These are phyloP conservation scores for Pseudomyrmex flavicornis DNA, from an alignment of 1,140 invertebrate species.

Conservation along the genomic window DNA sequence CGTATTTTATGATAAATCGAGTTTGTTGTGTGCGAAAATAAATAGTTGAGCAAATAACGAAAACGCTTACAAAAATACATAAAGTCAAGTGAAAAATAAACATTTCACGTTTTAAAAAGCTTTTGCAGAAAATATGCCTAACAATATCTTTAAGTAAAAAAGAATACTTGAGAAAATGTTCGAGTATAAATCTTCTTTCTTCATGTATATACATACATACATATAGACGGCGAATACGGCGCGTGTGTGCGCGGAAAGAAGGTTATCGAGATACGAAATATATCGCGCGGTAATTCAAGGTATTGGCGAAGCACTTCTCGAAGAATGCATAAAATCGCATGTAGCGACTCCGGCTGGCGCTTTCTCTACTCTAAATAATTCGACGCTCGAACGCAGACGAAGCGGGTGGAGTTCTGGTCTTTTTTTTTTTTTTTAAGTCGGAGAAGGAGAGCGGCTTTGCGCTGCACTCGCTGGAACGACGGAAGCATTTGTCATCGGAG, in stretches of 20 bases:
- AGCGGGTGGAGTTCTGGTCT: too few relatives aligned
- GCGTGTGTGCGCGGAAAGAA: background rate
- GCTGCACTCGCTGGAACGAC: conserved; percentile 28
- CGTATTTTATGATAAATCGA: background rate
- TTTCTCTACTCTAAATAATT: conserved; percentile 52
- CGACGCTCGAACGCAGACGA: too few relatives aligned
- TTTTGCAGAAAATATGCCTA: background rate
- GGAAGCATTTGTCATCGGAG: conserved; percentile 68
- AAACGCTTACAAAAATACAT: background rate
- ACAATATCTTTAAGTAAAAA: conserved; percentile 22
- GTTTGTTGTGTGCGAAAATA: background rate
- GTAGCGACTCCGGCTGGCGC: conserved; percentile 11
- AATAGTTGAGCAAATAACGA: background rate
- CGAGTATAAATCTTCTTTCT: conserved; percentile 3
- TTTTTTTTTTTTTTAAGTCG: conserved; percentile 12
- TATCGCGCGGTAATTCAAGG: conserved; percentile 24
- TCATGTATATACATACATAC: background rate
- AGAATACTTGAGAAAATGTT: background rate
- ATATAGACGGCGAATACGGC: too few relatives aligned
- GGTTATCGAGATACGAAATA: conserved; percentile 26
- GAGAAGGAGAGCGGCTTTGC: conserved; percentile 31
- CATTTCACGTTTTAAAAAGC: background rate
- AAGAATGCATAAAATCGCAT: conserved; percentile 38
- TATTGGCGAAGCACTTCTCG: conserved; percentile 22
- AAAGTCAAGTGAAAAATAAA: background rate